A percentile compares a stretch with the other conserved stretches of the same genome.
These are phyloP conservation scores for Conchocele bisecta DNA, from an alignment of 2,888 invertebrate genomes.

Conservation along the genomic window DNA sequence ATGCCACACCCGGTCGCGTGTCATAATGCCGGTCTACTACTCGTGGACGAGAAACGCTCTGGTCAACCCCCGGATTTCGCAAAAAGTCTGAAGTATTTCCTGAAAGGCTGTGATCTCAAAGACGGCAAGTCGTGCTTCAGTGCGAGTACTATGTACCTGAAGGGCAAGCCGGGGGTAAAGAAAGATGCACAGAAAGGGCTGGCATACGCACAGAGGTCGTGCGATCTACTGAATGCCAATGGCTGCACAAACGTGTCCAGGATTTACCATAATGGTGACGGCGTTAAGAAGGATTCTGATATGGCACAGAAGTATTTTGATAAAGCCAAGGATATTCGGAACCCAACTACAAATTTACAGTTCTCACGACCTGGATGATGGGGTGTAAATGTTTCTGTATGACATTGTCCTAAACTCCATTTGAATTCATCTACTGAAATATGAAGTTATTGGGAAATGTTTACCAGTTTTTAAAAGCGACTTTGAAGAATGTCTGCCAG, in stretches of 20 bases:
- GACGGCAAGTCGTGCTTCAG: slow-evolving; percentile 90
- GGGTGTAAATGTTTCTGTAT: too few relatives aligned
- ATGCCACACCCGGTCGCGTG: slow-evolving; percentile 63
- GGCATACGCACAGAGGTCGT: slow-evolving; percentile 90
- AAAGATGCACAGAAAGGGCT: slow-evolving; percentile 91
- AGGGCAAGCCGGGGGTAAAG: slow-evolving; percentile 86
- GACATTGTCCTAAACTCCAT: too few relatives aligned
- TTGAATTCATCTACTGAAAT: too few relatives aligned
- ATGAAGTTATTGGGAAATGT: too few relatives aligned
- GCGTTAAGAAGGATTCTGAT: not conserved
- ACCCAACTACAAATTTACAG: too few relatives aligned
- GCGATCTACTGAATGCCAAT: slow-evolving; percentile 90
- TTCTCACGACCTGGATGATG: too few relatives aligned
- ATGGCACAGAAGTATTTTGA: slow-evolving; percentile 3
- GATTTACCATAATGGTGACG: slow-evolving; percentile 15
- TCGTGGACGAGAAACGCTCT: slow-evolving; percentile 35
- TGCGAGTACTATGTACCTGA: slow-evolving; percentile 85
- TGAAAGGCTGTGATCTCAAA: slow-evolving; percentile 90
- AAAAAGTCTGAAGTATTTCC: slow-evolving; percentile 88
- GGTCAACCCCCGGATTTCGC: slow-evolving; percentile 38
- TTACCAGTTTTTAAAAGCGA: too few relatives aligned
- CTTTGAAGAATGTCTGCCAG: too few relatives aligned
- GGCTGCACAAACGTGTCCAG: slow-evolving; percentile 91
- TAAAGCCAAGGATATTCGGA: slow-evolving; percentile 12
- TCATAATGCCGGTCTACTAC: slow-evolving; percentile 69